Percentiles rank a stretch among this genome's conserved stretches.
These are phyloP conservation scores for Prosapia bicincta DNA, from an alignment of 2,888 invertebrate species.

Conservation along the genomic window DNA sequence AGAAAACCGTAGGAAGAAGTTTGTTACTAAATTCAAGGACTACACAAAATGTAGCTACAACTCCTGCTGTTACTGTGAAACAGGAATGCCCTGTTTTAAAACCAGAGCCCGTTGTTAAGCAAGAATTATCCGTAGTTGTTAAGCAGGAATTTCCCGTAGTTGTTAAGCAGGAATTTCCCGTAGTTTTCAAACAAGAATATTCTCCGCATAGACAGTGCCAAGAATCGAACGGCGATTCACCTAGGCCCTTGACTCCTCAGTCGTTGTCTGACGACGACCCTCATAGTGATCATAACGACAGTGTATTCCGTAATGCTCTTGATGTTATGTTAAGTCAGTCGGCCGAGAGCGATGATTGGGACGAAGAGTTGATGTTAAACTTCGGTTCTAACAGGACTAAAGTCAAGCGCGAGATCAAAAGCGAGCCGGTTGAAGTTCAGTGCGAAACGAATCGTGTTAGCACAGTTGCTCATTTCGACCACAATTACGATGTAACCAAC, in stretches of 20 bases:
- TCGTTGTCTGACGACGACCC: constrained; percentile 43
- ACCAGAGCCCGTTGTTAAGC: background rate
- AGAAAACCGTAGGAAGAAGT: constrained; percentile 45
- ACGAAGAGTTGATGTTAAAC: background rate
- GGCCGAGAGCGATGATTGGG: background rate
- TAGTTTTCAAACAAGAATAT: background rate
- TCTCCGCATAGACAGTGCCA: background rate
- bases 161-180: background rate
- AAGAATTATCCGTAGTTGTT: background rate
- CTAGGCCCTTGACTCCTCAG: constrained; percentile 38
- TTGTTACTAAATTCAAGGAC: constrained; percentile 40
- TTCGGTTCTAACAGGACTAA: background rate
- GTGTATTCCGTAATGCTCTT: constrained; percentile 14
- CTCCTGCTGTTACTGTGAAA: background rate
- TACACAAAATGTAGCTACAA: background rate
- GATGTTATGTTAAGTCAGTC: constrained; percentile 18
- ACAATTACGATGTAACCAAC: constrained; percentile 34
- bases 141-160: background rate
- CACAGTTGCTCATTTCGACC: constrained; percentile 43
- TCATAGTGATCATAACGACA: constrained; percentile 9
- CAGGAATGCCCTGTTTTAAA: background rate
- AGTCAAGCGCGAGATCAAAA: constrained; percentile 23
- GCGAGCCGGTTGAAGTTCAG: constrained; percentile 13
- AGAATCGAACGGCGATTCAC: background rate
- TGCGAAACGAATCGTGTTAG: background rate